Percentiles rank a stretch among this genome's conserved stretches.
Conservation (phyloP, 1,140 invertebrate genomes). For the Scaptomyza montana region DNA sequence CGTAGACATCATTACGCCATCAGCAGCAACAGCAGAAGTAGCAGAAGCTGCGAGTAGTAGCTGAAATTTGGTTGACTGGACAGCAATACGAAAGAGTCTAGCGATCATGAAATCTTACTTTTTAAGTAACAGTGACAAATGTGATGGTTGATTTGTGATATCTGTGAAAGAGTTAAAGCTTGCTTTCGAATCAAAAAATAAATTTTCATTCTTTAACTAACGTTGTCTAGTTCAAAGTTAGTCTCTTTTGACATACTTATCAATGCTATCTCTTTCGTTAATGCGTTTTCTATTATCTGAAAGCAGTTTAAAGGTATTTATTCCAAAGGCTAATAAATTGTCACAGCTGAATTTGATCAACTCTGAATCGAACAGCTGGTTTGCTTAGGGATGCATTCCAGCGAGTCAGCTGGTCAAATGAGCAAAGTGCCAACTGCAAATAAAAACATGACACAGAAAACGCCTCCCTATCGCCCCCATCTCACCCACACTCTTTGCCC, state of each 20-base stretch:
- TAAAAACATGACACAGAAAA: conserved; percentile 57
- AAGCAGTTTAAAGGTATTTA: no score
- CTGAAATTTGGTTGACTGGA: conserved; percentile 27
- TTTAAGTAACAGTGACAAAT: no score
- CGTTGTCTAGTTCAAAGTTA: no score
- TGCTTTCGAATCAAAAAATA: no score
- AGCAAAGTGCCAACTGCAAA: conserved; percentile 58
- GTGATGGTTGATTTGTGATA: no score
- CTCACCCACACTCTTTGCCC: conserved; percentile 13
- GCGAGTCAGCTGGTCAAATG: conserved; percentile 15
- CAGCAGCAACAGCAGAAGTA: conserved; percentile 25
- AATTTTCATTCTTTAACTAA: no score
- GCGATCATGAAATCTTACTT: no score
- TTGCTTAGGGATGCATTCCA: conserved; percentile 16
- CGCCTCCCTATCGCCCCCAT: conserved; percentile 5
- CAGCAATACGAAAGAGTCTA: not conserved
- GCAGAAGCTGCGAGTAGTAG: not conserved
- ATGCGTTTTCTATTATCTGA: no score
- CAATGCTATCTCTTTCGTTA: no score
- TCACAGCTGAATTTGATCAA: not conserved
- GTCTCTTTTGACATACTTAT: no score
- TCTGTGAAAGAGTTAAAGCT: no score
- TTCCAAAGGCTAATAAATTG: not conserved
- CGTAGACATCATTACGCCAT: conserved; percentile 79
- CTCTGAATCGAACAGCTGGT: not conserved